These are phyloP conservation scores for Eueremaeus valkanovi DNA, from an alignment of 2,888 invertebrate species.

Conservation along the genomic window DNA sequence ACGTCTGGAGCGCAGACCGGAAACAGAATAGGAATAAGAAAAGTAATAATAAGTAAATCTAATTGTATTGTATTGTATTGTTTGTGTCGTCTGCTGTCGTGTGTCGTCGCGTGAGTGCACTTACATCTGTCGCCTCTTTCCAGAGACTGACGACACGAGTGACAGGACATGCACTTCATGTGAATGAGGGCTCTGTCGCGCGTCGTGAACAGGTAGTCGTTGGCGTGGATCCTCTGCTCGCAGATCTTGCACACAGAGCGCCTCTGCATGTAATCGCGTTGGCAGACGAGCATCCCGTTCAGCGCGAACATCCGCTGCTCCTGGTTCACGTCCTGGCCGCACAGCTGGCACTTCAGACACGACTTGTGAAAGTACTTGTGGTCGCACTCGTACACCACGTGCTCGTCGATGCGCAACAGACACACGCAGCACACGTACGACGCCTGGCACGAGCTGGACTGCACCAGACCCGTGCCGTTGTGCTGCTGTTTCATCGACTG, in stretches of 20 bases:
- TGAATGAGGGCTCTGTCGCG: slow-evolving; percentile 8
- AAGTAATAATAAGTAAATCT: no score
- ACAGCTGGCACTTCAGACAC: slow-evolving; percentile 32
- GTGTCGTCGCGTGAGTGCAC: not conserved
- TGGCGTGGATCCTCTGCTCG: not conserved
- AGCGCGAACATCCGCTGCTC: not conserved
- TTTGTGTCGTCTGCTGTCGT: slow-evolving; percentile 11
- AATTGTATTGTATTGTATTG: no score
- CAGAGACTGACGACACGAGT: not conserved
- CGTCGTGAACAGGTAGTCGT: slow-evolving; percentile 6
- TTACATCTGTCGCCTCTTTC: not conserved
- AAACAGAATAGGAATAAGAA: no score
- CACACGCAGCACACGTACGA: slow-evolving; percentile 28
- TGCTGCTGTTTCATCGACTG: no score
- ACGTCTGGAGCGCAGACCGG: slow-evolving; percentile 14
- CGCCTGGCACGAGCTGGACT: slow-evolving; percentile 4
- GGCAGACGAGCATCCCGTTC: slow-evolving; percentile 24
- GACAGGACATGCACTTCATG: slow-evolving; percentile 32
- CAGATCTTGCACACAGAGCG: slow-evolving; percentile 16
- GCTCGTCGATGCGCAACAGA: slow-evolving; percentile 16
- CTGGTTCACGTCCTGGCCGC: slow-evolving; percentile 4
- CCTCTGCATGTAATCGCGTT: not conserved
- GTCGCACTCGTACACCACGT: slow-evolving; percentile 24
- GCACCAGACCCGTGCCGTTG: no score
- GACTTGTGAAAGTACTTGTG: slow-evolving; percentile 19